phyloP scores from a whole-genome alignment of 2,113 vertebrate species.

The Prolemur simus region DNA sequence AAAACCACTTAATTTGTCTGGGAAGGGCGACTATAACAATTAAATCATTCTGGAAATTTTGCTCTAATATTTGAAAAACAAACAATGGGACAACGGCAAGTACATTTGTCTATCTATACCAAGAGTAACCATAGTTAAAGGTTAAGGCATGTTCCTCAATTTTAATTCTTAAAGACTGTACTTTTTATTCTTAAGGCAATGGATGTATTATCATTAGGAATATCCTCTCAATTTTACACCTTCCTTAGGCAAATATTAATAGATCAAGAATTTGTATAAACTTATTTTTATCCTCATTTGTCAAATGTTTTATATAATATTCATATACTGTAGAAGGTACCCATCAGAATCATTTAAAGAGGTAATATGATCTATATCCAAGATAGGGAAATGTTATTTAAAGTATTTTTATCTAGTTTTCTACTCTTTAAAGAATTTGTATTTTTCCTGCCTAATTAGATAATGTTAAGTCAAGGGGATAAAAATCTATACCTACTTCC shows the following conservation, averaged over 20 bases:
- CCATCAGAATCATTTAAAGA: background rate
- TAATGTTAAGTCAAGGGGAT: conserved; percentile 65
- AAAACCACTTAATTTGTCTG: background rate
- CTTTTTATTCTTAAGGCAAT: conserved; percentile 24
- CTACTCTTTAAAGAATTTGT: conserved; percentile 60
- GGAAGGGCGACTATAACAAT: background rate
- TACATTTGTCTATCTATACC: background rate
- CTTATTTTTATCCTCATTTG: background rate
- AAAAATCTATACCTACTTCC: conserved; percentile 63
- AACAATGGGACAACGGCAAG: background rate
- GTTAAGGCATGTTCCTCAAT: background rate
- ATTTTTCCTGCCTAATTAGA: conserved; percentile 66
- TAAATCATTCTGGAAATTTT: background rate
- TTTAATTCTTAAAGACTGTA: conserved; percentile 20
- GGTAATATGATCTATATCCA: background rate
- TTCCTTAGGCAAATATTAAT: background rate
- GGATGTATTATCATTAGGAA: background rate
- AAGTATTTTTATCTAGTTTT: conserved; percentile 29
- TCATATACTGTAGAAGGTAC: background rate
- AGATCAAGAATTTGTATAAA: background rate
- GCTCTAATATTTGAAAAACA: background rate
- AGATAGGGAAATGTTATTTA: conserved; percentile 43
- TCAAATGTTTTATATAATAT: background rate
- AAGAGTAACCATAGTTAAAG: background rate
- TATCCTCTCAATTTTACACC: background rate